phyloP scores from a whole-genome alignment of 2,888 invertebrate species.

The Scaptomyza cyrtandrae region DNA sequence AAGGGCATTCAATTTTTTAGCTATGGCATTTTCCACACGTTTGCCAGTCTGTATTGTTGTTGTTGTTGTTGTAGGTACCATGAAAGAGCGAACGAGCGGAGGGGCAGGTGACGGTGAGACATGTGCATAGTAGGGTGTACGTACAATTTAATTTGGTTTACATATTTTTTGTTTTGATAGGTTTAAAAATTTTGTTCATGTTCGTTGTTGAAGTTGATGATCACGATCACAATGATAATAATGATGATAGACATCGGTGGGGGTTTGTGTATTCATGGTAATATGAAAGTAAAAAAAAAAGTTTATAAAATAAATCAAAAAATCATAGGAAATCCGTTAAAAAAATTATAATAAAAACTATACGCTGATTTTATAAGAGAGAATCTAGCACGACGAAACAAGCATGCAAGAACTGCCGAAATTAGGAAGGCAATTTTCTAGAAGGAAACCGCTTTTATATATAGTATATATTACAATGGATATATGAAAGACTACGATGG shows the following conservation, averaged over 20 bases:
- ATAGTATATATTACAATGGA: constrained; percentile 23
- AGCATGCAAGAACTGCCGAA: constrained; percentile 51
- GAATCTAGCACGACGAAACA: constrained; percentile 44
- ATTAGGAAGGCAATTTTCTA: constrained; percentile 32
- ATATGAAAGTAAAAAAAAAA: constrained; percentile 54
- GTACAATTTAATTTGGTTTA: constrained; percentile 56
- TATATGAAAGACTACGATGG: constrained; percentile 32
- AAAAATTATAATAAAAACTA: constrained; percentile 43
- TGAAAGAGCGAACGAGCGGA: constrained; percentile 57
- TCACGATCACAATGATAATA: constrained; percentile 17
- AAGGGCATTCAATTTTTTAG: constrained; percentile 89
- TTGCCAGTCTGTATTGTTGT: constrained; percentile 87
- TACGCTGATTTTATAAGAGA: constrained; percentile 7
- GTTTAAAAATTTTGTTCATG: constrained; percentile 46
- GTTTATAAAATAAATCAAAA: constrained; percentile 37
- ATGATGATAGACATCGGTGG: constrained; percentile 44
- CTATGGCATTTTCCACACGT: constrained; percentile 90
- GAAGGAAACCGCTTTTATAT: constrained; percentile 33
- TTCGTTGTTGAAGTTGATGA: constrained; percentile 17
- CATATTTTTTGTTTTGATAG: constrained; percentile 25
- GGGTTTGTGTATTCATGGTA: constrained; percentile 41
- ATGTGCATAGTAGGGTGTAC: constrained; percentile 69
- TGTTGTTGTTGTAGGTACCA: constrained; percentile 61
- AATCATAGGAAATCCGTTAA: constrained; percentile 34
- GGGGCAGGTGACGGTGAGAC: constrained; percentile 73